phyloP scores from a whole-genome alignment of 1,140 invertebrate genomes.

The Zophobas atratus region DNA sequence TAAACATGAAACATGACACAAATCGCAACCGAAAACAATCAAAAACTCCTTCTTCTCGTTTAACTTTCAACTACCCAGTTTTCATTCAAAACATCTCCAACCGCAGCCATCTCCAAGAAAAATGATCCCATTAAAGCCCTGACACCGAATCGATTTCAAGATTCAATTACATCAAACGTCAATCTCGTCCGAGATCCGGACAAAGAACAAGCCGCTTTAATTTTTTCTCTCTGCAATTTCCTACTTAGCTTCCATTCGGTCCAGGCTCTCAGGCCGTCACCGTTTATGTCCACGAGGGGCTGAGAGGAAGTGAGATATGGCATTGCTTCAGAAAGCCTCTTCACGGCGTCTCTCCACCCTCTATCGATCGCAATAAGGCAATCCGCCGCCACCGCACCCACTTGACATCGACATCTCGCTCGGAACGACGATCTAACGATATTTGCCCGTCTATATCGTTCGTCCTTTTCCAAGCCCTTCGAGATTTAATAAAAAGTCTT shows the following conservation, averaged over 20 bases:
- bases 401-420: constrained; percentile 40
- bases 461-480: not conserved
- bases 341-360: constrained; percentile 4
- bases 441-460: not conserved
- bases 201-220: not conserved
- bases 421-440: constrained; percentile 24
- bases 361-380: constrained; percentile 27
- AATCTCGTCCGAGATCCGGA: no score
- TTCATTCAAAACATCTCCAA: no score
- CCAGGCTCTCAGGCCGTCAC: not conserved
- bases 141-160: no score
- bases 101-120: no score
- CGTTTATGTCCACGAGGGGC: constrained; percentile 8
- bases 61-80: no score
- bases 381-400: constrained; percentile 45
- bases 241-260: not conserved
- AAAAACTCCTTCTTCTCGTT: no score
- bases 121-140: no score
- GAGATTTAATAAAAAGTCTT: constrained; percentile 31
- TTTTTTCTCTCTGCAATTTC: not conserved
- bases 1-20: no score
- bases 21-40: no score
- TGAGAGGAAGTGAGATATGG: constrained; percentile 8
- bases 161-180: no score
- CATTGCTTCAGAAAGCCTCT: constrained; percentile 11